Percentiles rank a stretch among this genome's conserved stretches.
phyloP scores from a whole-genome alignment of 1,140 invertebrate genomes.

The Trichoplusia ni region DNA sequence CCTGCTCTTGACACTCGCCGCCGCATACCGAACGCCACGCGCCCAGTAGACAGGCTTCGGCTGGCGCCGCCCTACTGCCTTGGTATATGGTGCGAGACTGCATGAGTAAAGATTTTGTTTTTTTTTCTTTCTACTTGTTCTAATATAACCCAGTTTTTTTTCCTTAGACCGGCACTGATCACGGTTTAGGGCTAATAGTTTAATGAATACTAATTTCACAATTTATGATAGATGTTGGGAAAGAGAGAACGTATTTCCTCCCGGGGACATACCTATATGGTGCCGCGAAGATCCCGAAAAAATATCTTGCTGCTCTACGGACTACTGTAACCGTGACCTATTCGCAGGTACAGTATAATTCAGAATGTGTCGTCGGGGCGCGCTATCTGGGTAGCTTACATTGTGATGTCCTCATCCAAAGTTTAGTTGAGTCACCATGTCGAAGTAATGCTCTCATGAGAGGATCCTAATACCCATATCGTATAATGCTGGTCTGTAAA shows the following conservation, averaged over 20 bases:
- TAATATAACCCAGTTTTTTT: constrained; percentile 71
- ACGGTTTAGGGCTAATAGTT: constrained; percentile 46
- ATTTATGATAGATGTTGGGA: constrained; percentile 83
- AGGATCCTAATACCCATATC: not conserved
- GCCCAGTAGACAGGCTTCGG: constrained; percentile 10
- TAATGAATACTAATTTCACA: constrained; percentile 49
- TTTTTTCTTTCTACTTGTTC: constrained; percentile 56
- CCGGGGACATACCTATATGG: constrained; percentile 84
- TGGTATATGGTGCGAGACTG: constrained; percentile 60
- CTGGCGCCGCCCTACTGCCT: constrained; percentile 40
- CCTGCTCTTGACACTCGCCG: constrained; percentile 38
- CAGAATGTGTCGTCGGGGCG: constrained; percentile 63
- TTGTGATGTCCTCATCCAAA: constrained; percentile 67
- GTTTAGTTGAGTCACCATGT: constrained; percentile 42
- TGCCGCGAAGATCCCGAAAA: constrained; percentile 81
- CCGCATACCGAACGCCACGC: constrained; percentile 19
- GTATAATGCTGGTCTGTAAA: constrained; percentile 5
- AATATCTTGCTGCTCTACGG: constrained; percentile 83
- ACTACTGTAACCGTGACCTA: constrained; percentile 84
- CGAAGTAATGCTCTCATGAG: constrained; percentile 24
- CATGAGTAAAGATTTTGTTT: constrained; percentile 59
- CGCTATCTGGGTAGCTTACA: constrained; percentile 63
- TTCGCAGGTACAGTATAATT: constrained; percentile 67
- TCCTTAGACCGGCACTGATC: constrained; percentile 73
- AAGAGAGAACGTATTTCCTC: constrained; percentile 78